These are phyloP conservation scores for Bothrops alternatus DNA, from an alignment of 2,797 vertebrate genomes.

Conservation along the genomic window DNA sequence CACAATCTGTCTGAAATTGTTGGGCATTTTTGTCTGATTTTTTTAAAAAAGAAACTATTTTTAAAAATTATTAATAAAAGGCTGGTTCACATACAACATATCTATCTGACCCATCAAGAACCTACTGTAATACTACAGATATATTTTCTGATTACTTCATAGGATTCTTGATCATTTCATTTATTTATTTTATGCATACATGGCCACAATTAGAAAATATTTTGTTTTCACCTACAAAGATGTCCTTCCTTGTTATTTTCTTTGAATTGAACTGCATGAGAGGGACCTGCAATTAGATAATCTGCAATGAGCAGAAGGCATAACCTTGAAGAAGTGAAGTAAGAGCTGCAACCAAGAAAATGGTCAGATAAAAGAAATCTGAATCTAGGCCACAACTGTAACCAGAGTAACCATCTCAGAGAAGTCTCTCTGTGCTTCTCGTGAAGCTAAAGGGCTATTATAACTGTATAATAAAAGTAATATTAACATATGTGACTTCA, in stretches of 20 bases:
- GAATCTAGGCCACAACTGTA: not conserved
- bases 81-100: not conserved
- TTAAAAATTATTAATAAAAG: not conserved
- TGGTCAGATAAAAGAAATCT: not conserved
- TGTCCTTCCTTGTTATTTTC: not conserved
- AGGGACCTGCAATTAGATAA: not conserved
- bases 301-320: not conserved
- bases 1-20: not conserved
- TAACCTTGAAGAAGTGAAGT: not conserved
- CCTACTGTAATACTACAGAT: not conserved
- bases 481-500: not conserved
- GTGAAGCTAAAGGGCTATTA: not conserved
- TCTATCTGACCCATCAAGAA: not conserved
- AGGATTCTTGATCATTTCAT: not conserved
- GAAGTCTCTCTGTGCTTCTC: not conserved
- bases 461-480: not conserved
- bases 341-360: not conserved
- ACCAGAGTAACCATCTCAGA: not conserved
- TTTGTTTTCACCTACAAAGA: not conserved
- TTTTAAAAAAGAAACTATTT: not conserved
- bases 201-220: not conserved
- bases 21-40: slow-evolving; percentile 2
- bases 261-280: not conserved
- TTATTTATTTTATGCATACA: not conserved
- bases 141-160: not conserved